Conservation (phyloP, 2,113 vertebrate genomes). For the Pollimyrus isidori region DNA sequence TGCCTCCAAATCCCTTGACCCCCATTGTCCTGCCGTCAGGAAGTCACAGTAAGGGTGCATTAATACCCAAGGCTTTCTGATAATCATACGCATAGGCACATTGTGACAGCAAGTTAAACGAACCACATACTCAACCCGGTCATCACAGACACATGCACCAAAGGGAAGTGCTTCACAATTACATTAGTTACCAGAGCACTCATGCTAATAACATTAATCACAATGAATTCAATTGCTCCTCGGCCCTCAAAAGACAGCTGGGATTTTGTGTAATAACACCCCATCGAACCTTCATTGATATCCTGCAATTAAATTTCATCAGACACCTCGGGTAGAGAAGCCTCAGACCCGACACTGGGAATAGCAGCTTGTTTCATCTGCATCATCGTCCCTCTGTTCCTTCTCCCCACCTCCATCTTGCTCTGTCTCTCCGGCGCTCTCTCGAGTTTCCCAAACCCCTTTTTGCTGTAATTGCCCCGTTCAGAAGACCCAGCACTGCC, state of each 20-base stretch:
- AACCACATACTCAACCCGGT: background rate
- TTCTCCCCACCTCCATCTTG: constrained; percentile 29
- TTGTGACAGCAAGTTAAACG: constrained; percentile 9
- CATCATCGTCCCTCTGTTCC: constrained; percentile 21
- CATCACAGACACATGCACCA: constrained; percentile 4
- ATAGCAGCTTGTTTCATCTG: constrained; percentile 36
- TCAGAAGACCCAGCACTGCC: constrained; percentile 61
- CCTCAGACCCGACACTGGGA: constrained; percentile 31
- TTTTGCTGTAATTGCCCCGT: constrained; percentile 59
- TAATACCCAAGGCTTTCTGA: background rate
- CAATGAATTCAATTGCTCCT: constrained; percentile 40
- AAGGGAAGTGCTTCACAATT: constrained; percentile 44
- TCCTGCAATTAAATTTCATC: constrained; percentile 57
- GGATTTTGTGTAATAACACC: constrained; percentile 47
- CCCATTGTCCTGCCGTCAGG: background rate
- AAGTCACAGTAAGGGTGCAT: background rate
- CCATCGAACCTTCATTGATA: constrained; percentile 40
- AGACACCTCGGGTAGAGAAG: constrained; percentile 46
- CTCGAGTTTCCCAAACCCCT: constrained; percentile 49
- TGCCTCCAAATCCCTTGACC: background rate
- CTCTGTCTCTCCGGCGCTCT: constrained; percentile 40
- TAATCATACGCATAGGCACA: background rate
- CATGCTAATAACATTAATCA: constrained; percentile 60
- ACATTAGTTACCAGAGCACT: constrained; percentile 47
- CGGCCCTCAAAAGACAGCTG: constrained; percentile 36